These are phyloP conservation scores for Papilio polytes DNA, from an alignment of 1,140 invertebrate genomes.

Conservation along the genomic window DNA sequence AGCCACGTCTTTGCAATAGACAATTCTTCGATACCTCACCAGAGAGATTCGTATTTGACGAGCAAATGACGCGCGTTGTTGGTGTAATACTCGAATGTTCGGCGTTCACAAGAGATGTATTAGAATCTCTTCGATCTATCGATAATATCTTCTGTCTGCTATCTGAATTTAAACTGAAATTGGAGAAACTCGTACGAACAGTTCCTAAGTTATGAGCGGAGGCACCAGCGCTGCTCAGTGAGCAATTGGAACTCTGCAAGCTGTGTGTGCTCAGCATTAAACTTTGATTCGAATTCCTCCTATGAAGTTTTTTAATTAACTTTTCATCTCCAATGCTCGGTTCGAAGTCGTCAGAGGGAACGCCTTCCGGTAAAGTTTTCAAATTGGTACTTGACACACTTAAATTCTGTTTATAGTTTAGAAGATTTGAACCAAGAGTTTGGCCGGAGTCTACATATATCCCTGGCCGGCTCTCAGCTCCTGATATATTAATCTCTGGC, in stretches of 20 bases:
- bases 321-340: constrained; percentile 75
- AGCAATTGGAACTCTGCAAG: constrained; percentile 80
- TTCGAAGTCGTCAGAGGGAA: constrained; percentile 87
- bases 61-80: constrained; percentile 70
- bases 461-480: constrained; percentile 52
- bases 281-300: constrained; percentile 94
- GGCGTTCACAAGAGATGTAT: constrained; percentile 90
- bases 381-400: constrained; percentile 86
- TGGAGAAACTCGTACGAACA: constrained; percentile 79
- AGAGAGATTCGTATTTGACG: constrained; percentile 71
- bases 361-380: constrained; percentile 87
- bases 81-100: constrained; percentile 66
- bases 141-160: constrained; percentile 84
- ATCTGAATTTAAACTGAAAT: constrained; percentile 80
- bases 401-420: constrained; percentile 81
- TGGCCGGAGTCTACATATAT: constrained; percentile 60
- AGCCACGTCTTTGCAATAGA: constrained; percentile 92
- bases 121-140: constrained; percentile 92
- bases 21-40: constrained; percentile 85
- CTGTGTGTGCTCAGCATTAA: constrained; percentile 88
- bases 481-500: constrained; percentile 70
- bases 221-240: constrained; percentile 75
- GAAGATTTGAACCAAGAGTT: constrained; percentile 76
- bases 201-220: constrained; percentile 78
- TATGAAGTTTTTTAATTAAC: constrained; percentile 84